Conservation (phyloP, 1,140 invertebrate species). For the Drosophila albomicans region DNA sequence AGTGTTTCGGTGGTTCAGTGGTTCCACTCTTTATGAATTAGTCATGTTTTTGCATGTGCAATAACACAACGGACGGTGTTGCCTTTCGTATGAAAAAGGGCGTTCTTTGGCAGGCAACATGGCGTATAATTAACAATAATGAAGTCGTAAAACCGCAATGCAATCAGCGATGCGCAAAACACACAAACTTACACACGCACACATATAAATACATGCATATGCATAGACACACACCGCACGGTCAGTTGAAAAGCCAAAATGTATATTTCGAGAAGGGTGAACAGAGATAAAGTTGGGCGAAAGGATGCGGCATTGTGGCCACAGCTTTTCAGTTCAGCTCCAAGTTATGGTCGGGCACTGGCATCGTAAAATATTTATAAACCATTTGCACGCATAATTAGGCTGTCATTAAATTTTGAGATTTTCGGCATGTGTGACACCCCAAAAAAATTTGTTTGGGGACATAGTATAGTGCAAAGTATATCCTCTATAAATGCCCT, state of each 20-base stretch:
- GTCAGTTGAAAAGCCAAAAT: conserved; percentile 65
- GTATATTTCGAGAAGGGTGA: conserved; percentile 30
- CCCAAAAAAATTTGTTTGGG: neutral
- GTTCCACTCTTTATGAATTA: conserved; percentile 38
- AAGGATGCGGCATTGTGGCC: conserved; percentile 28
- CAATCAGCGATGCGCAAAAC: conserved; percentile 83
- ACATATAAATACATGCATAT: conserved; percentile 19
- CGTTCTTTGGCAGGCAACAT: conserved; percentile 50
- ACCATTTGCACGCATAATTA: conserved; percentile 83
- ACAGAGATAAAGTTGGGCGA: conserved; percentile 8
- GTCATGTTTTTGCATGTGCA: conserved; percentile 45
- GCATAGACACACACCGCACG: conserved; percentile 18
- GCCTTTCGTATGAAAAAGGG: conserved; percentile 38
- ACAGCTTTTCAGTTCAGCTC: conserved; percentile 29
- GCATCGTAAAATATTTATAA: conserved; percentile 81
- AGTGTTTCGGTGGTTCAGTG: conserved; percentile 14
- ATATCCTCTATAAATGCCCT: no score
- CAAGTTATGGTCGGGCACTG: conserved; percentile 45
- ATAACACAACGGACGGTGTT: conserved; percentile 24
- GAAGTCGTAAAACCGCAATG: conserved; percentile 83
- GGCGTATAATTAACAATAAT: conserved; percentile 82
- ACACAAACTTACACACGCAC: conserved; percentile 51
- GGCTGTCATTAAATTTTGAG: conserved; percentile 80
- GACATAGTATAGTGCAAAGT: no score
- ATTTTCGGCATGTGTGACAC: conserved; percentile 48